phyloP scores from a whole-genome alignment of 2,113 vertebrate species.

The Thamnaconus septentrionalis region DNA sequence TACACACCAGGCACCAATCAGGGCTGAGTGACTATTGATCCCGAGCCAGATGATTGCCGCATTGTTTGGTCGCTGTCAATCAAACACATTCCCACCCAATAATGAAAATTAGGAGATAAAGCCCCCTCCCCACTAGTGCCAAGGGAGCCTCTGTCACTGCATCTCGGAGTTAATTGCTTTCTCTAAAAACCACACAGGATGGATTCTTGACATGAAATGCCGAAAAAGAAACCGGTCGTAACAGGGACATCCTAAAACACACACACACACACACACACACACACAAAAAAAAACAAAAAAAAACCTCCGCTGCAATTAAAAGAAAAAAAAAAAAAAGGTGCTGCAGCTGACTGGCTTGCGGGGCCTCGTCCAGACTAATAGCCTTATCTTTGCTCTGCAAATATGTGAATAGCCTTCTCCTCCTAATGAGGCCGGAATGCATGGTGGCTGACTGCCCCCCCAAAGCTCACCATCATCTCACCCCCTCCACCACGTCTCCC shows the following conservation, averaged over 20 bases:
- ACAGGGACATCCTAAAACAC: conserved; percentile 26
- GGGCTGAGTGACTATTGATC: background rate
- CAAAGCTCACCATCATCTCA: too few species aligned
- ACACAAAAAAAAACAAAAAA: too few species aligned
- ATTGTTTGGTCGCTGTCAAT: conserved; percentile 3
- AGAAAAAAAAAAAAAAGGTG: conserved; percentile 12
- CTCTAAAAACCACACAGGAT: conserved; percentile 4
- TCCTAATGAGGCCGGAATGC: conserved; percentile 68
- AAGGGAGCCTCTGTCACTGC: background rate
- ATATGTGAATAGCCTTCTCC: conserved; percentile 61
- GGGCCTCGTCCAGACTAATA: conserved; percentile 62
- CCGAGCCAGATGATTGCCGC: background rate
- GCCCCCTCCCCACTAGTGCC: background rate
- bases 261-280: too few species aligned
- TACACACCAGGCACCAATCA: background rate
- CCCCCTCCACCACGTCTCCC: conserved; percentile 20
- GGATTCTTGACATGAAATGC: conserved; percentile 36
- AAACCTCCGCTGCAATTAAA: conserved; percentile 64
- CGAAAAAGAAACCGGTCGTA: background rate
- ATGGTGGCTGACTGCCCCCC: conserved; percentile 61
- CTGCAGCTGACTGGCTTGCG: conserved; percentile 29
- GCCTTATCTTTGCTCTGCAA: conserved; percentile 61
- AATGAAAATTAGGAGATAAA: background rate
- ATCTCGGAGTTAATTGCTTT: conserved; percentile 16
- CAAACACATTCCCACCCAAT: background rate